Base-by-base conservation (phyloP, 2,888 invertebrate species). In the Nezara viridula region DNA sequence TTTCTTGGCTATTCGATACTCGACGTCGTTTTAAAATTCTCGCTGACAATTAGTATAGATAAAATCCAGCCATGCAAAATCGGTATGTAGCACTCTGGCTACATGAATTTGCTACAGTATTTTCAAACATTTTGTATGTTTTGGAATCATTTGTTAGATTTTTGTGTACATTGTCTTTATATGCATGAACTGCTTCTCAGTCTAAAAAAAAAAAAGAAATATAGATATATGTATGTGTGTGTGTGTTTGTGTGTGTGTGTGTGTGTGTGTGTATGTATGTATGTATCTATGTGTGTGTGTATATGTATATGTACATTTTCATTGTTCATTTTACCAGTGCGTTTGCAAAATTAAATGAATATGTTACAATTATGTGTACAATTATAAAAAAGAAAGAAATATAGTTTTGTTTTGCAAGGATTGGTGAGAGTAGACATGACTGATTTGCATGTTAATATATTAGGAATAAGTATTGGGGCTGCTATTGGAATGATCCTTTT, bases 401-500 rank as follows among this genome's bases (percentile, higher is more conserved):
- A 55, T 24, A 27, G 12, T 60, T 60, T 24, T 27, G 27, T 14
- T 27, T 60, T 60, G 60, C 2, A 14, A 66, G 32, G 32, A 27
- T 27, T 27, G 27, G 14, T 27, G n/a, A 60, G 60, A 9, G 0
- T 0, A 27, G n/a, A n/a, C 4, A 24, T 9, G 10, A n/a, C 24
- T 14, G 27, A 12, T 32, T 60, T 66, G 66, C 66, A 66, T 66
- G 66, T 32, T 66, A 16, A 32, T 66, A 3, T 32, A 60, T 14
- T 66, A 32, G 66, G 27, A 9, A 24, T 55, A 60, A 37, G 24
- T 5, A 16, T 66, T 40, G 32, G 87, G 88, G 21, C 37, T 86
- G 52, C 47, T 47, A 77, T 55, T 89, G 60, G 89, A 87, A 85
- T 86, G 89, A 66, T 90, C 89, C 85, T 85, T 93, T 93, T 88